These are phyloP conservation scores for Nesoenas mayeri DNA, from an alignment of 2,113 vertebrate species.

Conservation along the genomic window DNA sequence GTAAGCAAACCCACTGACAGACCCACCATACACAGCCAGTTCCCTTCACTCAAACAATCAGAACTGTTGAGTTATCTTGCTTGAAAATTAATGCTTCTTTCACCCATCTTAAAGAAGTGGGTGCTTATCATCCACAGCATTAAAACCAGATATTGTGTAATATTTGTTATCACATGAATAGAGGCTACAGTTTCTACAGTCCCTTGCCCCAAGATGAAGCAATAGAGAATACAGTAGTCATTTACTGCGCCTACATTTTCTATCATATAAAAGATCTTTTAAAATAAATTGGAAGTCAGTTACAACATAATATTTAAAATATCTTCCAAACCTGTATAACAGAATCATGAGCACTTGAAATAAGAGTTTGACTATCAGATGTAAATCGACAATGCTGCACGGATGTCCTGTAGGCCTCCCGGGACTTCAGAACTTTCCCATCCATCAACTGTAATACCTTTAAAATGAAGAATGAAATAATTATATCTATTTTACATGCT, in stretches of 20 bases:
- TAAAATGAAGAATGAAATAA: slow-evolving; percentile 5
- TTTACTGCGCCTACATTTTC: not conserved
- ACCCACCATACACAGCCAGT: not conserved
- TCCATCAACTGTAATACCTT: slow-evolving; percentile 87
- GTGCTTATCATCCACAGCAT: not conserved
- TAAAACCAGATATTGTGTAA: not conserved
- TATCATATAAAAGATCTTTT: not conserved
- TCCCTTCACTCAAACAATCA: not conserved
- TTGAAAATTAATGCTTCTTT: not conserved
- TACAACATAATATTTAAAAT: not conserved
- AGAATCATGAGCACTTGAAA: slow-evolving; percentile 89
- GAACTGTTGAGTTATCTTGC: not conserved
- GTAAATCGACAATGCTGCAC: slow-evolving; percentile 88
- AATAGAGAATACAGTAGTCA: not conserved
- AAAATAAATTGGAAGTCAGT: not conserved
- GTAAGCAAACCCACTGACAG: not conserved
- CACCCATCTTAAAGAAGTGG: not conserved
- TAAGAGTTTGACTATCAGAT: slow-evolving; percentile 77
- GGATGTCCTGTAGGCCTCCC: slow-evolving; percentile 76
- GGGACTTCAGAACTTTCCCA: slow-evolving; percentile 75
- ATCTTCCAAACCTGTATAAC: slow-evolving; percentile 81
- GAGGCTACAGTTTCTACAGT: not conserved
- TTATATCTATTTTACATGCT: not conserved
- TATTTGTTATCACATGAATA: not conserved
- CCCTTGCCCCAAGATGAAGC: not conserved